Conservation (phyloP, 2,113 vertebrate genomes). For the Lates calcarifer region DNA sequence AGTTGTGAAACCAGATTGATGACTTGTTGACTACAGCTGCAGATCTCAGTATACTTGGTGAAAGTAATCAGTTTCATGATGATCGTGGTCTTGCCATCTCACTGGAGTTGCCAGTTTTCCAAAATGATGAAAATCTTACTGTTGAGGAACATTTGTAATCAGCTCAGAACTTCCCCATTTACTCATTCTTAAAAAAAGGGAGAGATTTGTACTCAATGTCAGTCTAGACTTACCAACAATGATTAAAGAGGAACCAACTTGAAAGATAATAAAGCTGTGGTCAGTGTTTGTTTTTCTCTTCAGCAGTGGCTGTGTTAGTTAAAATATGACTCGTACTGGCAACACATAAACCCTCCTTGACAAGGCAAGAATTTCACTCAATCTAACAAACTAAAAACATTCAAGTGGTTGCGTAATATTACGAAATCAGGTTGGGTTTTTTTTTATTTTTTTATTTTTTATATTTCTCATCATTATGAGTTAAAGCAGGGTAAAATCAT, state of each 20-base stretch:
- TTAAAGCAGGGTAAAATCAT: too few species aligned
- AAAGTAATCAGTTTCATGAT: background rate
- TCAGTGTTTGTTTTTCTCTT: conserved; percentile 12
- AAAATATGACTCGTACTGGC: conserved; percentile 16
- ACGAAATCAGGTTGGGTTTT: background rate
- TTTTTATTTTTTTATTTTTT: background rate
- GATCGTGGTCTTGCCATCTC: background rate
- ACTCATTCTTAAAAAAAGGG: background rate
- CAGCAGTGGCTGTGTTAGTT: background rate
- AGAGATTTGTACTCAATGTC: background rate
- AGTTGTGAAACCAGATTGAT: background rate
- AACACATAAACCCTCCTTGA: conserved; percentile 27
- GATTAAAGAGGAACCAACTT: conserved; percentile 19
- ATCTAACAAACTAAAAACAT: background rate
- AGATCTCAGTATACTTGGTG: background rate
- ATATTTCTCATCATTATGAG: too few species aligned
- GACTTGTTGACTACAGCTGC: conserved; percentile 19
- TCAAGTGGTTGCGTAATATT: background rate
- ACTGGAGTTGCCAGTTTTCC: background rate
- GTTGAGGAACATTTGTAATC: conserved; percentile 9
- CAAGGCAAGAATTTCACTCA: background rate
- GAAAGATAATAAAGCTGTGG: conserved; percentile 17
- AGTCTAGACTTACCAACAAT: background rate
- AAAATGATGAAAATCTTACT: background rate
- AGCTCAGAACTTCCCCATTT: background rate